Evolutionary conservation across 2,113 vertebrate species (phyloP).

Genomic region (Esox niger): DNA sequence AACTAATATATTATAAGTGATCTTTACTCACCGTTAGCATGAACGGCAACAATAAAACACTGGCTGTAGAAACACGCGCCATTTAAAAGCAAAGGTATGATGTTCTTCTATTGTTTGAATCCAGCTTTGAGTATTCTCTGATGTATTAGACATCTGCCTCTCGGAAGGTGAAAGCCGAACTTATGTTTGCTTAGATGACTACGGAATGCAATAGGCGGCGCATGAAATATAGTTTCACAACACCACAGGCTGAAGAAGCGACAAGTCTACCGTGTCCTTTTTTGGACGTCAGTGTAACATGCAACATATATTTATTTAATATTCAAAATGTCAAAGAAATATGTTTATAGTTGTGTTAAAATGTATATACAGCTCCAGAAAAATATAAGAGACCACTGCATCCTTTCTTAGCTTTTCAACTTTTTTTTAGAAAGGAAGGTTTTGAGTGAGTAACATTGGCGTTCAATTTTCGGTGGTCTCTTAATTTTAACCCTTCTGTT

Average conservation of each 20-base stretch:
- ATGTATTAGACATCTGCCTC: slow-evolving; percentile 56
- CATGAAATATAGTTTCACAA: slow-evolving; percentile 11
- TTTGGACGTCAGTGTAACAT: too few relatives aligned
- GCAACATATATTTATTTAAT: too few relatives aligned
- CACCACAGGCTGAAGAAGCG: slow-evolving; percentile 33
- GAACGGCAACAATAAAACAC: slow-evolving; percentile 18
- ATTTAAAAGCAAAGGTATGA: slow-evolving; percentile 10
- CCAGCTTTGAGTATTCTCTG: background rate
- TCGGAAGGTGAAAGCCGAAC: background rate
- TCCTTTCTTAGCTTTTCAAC: too few relatives aligned
- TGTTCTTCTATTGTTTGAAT: background rate
- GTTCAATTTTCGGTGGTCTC: too few relatives aligned
- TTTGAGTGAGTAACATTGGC: too few relatives aligned
- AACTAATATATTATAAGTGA: background rate
- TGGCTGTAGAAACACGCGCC: slow-evolving; percentile 30
- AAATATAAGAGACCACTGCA: too few relatives aligned
- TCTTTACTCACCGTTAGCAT: slow-evolving; percentile 47
- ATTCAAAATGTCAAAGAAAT: too few relatives aligned
- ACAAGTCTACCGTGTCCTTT: too few relatives aligned
- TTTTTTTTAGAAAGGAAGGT: too few relatives aligned
- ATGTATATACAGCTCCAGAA: too few relatives aligned
- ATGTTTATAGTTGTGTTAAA: too few relatives aligned
- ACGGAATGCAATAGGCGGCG: slow-evolving; percentile 38
- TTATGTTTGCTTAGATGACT: slow-evolving; percentile 4
- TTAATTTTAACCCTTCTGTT: too few relatives aligned